Evolutionary conservation across 2,797 vertebrate genomes (phyloP).

Genomic region (Coccyzus lansbergi): DNA sequence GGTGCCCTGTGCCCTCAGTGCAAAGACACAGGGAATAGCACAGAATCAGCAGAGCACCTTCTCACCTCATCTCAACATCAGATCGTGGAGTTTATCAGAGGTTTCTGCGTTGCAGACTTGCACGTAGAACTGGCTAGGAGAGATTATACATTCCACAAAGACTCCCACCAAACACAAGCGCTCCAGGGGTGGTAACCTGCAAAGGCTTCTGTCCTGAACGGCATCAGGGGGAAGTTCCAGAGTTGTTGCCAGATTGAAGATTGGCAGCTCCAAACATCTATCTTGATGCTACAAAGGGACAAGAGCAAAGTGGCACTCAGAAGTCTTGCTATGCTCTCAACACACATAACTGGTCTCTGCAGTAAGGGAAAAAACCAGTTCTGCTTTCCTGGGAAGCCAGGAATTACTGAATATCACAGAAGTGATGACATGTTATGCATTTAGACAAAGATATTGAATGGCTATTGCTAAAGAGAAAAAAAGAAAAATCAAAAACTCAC

Average conservation of each 20-base stretch:
- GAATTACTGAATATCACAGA: not conserved
- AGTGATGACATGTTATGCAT: not conserved
- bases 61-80: constrained; percentile 96
- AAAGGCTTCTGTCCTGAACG: no score
- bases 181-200: no score
- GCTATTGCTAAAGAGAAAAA: not conserved
- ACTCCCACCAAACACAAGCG: no score
- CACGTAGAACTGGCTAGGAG: constrained; percentile 89
- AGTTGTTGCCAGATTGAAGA: no score
- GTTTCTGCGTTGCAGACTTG: constrained; percentile 80
- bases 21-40: not conserved
- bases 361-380: not conserved
- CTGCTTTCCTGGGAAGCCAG: not conserved
- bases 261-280: no score
- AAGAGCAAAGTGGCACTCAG: no score
- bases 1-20: not conserved
- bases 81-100: constrained; percentile 82
- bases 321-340: no score
- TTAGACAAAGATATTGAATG: not conserved
- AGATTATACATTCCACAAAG: constrained; percentile 82
- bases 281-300: no score
- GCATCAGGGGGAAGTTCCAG: no score
- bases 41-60: not conserved
- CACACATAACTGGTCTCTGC: no score
- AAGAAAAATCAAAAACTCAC: not conserved